Conservation (phyloP, 2,113 vertebrate genomes). For the Epinephelus cyanopodus region DNA sequence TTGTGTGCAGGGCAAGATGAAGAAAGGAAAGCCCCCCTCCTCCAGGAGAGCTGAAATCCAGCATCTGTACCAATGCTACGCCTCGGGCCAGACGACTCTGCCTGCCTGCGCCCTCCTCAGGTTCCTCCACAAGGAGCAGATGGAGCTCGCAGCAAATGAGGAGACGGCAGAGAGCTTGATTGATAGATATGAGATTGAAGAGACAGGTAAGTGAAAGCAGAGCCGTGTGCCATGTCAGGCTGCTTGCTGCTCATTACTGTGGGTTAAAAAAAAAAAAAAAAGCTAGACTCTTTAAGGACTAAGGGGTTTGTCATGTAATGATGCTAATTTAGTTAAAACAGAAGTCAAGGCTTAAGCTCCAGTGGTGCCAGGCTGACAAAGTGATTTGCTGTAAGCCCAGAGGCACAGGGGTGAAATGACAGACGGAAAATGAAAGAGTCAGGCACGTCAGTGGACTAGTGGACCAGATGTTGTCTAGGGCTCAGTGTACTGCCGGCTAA, state of each 20-base stretch:
- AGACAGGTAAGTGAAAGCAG: slow-evolving; percentile 66
- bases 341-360: slow-evolving; percentile 20
- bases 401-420: slow-evolving; percentile 19
- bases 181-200: slow-evolving; percentile 79
- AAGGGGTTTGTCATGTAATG: slow-evolving; percentile 10
- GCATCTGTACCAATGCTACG: slow-evolving; percentile 60
- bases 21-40: slow-evolving; percentile 42
- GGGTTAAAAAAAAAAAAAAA: slow-evolving; percentile 4
- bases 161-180: slow-evolving; percentile 68
- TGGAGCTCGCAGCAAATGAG: slow-evolving; percentile 65
- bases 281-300: slow-evolving; percentile 1
- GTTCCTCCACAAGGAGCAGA: slow-evolving; percentile 76
- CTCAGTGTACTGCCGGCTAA: slow-evolving; percentile 14
- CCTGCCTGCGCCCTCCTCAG: slow-evolving; percentile 56
- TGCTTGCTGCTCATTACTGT: slow-evolving; percentile 20
- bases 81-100: slow-evolving; percentile 44
- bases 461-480: slow-evolving; percentile 50
- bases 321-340: slow-evolving; percentile 43
- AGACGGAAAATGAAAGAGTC: slow-evolving; percentile 37
- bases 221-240: not conserved
- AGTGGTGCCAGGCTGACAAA: slow-evolving; percentile 24
- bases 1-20: slow-evolving; percentile 60
- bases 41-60: slow-evolving; percentile 75
- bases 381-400: slow-evolving; percentile 29
- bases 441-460: slow-evolving; percentile 21